A percentile compares a stretch with the other conserved stretches of the same genome.
Conservation (phyloP, 2,888 invertebrate genomes). For the Phytoseiulus persimilis region DNA sequence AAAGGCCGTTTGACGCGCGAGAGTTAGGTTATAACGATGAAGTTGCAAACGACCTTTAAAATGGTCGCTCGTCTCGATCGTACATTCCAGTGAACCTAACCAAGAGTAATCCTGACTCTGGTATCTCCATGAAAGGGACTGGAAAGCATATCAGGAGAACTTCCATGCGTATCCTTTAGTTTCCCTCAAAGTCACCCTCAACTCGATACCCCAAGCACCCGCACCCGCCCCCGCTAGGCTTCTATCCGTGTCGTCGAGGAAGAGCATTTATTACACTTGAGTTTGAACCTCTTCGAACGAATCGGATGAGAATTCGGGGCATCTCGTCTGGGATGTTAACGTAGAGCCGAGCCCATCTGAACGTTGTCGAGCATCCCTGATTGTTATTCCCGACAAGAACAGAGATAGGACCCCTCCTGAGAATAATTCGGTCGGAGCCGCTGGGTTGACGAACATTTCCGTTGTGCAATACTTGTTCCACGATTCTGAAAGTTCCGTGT, state of each 20-base stretch:
- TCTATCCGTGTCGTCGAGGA: neutral
- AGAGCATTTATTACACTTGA: too few species aligned
- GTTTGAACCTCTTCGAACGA: too few species aligned
- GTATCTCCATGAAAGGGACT: neutral
- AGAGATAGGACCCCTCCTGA: too few species aligned
- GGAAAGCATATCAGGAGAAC: neutral
- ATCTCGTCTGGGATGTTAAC: too few species aligned
- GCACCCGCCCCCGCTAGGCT: neutral
- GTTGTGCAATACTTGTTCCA: too few species aligned
- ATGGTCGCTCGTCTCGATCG: neutral
- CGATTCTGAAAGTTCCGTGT: too few species aligned
- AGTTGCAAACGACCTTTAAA: constrained; percentile 15
- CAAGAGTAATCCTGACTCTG: neutral
- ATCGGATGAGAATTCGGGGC: too few species aligned
- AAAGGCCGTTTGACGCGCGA: constrained; percentile 26
- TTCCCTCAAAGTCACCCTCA: neutral
- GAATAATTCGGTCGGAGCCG: too few species aligned
- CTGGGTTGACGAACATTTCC: too few species aligned
- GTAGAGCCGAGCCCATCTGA: too few species aligned
- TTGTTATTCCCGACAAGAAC: too few species aligned
- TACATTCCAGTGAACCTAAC: constrained; percentile 15
- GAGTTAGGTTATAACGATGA: constrained; percentile 23
- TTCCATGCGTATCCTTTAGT: neutral
- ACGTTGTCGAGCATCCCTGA: too few species aligned
- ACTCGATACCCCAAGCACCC: neutral